Evolutionary conservation across 2,797 vertebrate species (phyloP).

Genomic region (Octomys mimax): DNA sequence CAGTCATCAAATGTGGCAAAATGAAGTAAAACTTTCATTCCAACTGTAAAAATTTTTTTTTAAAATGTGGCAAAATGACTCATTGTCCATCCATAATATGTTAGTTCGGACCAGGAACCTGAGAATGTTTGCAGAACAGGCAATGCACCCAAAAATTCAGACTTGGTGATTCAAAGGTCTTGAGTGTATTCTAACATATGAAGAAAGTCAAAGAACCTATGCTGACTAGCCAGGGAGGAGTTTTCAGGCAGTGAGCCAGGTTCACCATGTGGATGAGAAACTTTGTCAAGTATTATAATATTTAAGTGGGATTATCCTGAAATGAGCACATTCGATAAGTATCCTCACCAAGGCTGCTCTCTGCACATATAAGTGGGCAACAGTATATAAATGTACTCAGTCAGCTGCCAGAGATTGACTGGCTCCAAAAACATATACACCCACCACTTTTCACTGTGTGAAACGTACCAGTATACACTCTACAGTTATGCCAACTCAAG

Average conservation of each 20-base stretch:
- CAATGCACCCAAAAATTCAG: not conserved
- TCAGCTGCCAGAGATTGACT: conserved; percentile 68
- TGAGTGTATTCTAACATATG: not conserved
- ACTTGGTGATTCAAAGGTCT: not conserved
- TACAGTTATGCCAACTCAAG: conserved; percentile 29
- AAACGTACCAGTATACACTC: conserved; percentile 57
- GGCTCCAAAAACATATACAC: conserved; percentile 65
- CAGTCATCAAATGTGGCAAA: not conserved
- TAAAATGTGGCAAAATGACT: not conserved
- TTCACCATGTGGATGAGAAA: conserved; percentile 65
- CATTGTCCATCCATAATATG: not conserved
- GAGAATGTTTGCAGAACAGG: conserved; percentile 27
- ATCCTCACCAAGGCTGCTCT: conserved; percentile 66
- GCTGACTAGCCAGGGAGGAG: conserved; percentile 54
- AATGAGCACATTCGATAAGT: conserved; percentile 68
- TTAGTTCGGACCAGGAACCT: not conserved
- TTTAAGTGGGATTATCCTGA: conserved; percentile 69
- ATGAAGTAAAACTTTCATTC: not conserved
- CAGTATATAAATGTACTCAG: conserved; percentile 67
- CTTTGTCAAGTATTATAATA: conserved; percentile 33
- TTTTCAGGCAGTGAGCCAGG: conserved; percentile 57
- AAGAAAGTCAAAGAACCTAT: conserved; percentile 62
- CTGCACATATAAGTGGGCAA: conserved; percentile 71
- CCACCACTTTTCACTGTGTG: conserved; percentile 61
- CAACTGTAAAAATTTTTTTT: too few species aligned